A percentile compares a stretch with the other conserved stretches of the same genome.
Conservation (phyloP, 2,888 invertebrate species). For the Peribatodes rhomboidaria region DNA sequence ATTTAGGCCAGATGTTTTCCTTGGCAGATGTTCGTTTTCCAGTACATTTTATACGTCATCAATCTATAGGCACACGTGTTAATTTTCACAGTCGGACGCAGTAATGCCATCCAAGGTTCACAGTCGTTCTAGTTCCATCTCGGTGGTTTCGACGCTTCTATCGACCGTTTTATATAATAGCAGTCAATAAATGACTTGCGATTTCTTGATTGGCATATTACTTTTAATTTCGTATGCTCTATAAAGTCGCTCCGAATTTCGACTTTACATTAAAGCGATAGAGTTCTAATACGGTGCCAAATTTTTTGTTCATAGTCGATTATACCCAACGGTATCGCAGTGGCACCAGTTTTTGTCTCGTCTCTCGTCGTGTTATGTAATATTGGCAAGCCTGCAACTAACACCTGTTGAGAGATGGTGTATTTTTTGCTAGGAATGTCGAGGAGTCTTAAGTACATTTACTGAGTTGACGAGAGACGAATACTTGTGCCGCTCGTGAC, state of each 20-base stretch:
- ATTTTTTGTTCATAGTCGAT: conserved; percentile 25
- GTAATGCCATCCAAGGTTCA: conserved; percentile 64
- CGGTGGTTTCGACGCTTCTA: conserved; percentile 13
- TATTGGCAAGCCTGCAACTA: conserved; percentile 38
- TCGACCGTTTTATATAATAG: conserved; percentile 30
- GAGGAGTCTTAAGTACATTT: conserved; percentile 35
- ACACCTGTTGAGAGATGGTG: conserved; percentile 39
- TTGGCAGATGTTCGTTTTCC: conserved; percentile 37
- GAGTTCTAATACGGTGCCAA: conserved; percentile 20
- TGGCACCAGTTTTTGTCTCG: conserved; percentile 30
- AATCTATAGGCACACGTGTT: conserved; percentile 55
- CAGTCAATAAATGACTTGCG: conserved; percentile 35
- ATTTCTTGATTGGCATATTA: conserved; percentile 34
- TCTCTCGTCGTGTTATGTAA: conserved; percentile 39
- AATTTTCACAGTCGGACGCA: conserved; percentile 68
- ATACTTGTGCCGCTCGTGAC: conserved; percentile 39
- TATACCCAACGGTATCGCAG: conserved; percentile 27
- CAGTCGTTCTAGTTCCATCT: conserved; percentile 32
- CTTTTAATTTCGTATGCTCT: conserved; percentile 38
- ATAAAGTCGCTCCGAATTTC: conserved; percentile 27
- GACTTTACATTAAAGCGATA: conserved; percentile 20
- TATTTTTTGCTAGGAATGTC: conserved; percentile 40
- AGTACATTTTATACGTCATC: conserved; percentile 50
- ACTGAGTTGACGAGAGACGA: conserved; percentile 36
- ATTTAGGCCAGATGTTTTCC: conserved; percentile 32